A percentile compares a stretch with the other conserved stretches of the same genome.
Evolutionary conservation across 2,888 invertebrate species (phyloP).

Genomic region (Conistra vaccinii): DNA sequence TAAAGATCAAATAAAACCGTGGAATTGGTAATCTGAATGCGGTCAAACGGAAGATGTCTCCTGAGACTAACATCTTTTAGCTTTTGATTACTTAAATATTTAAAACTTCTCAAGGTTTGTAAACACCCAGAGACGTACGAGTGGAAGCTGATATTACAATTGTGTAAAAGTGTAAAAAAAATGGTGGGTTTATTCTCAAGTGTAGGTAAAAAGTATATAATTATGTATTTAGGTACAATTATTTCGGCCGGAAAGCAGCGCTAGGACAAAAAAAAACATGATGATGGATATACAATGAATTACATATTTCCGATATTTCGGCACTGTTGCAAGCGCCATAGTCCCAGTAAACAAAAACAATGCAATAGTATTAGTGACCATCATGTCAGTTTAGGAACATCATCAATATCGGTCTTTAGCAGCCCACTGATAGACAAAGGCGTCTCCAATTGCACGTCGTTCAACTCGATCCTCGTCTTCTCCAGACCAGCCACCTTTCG

Average conservation of each 20-base stretch:
- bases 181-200: too few relatives aligned
- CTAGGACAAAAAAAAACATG: too few relatives aligned
- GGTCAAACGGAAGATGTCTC: constrained; percentile 36
- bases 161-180: too few relatives aligned
- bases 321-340: too few relatives aligned
- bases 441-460: background rate
- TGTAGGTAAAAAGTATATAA: too few relatives aligned
- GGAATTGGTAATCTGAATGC: constrained; percentile 36
- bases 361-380: background rate
- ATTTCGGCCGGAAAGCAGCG: too few relatives aligned
- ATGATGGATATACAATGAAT: too few relatives aligned
- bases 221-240: too few relatives aligned
- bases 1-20: constrained; percentile 33
- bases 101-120: background rate
- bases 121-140: background rate
- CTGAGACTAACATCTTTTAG: constrained; percentile 26
- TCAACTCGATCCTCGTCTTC: background rate
- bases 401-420: background rate
- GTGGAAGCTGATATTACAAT: background rate
- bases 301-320: too few relatives aligned
- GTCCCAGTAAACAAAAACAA: background rate
- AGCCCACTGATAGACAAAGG: background rate
- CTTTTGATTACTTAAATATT: constrained; percentile 15
- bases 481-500: too few relatives aligned
- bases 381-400: background rate